These are phyloP conservation scores for Alca torda DNA, from an alignment of 2,797 vertebrate genomes.

Conservation along the genomic window DNA sequence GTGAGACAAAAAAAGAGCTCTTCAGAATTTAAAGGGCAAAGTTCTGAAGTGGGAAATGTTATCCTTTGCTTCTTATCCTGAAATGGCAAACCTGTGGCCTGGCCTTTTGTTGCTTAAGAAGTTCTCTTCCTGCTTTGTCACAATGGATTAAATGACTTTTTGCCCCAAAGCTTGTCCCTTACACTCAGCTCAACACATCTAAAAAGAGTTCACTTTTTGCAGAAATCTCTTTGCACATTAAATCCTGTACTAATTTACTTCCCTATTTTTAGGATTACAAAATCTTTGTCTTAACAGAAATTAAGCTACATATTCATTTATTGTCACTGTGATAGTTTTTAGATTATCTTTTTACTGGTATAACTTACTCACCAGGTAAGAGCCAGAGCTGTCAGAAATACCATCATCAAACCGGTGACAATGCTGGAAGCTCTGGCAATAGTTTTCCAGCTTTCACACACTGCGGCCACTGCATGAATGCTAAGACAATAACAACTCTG, in stretches of 20 bases:
- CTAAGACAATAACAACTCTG: neutral
- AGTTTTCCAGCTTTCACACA: neutral
- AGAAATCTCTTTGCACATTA: neutral
- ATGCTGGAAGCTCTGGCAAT: neutral
- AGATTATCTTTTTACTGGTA: neutral
- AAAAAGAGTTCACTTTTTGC: neutral
- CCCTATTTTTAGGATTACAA: neutral
- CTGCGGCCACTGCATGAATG: neutral
- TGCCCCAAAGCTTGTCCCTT: neutral
- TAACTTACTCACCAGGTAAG: neutral
- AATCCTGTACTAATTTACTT: neutral
- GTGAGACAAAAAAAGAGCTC: neutral
- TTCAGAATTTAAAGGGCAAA: constrained; percentile 23
- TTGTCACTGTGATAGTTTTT: neutral
- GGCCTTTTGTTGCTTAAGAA: constrained; percentile 21
- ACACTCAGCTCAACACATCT: neutral
- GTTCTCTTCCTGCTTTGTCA: constrained; percentile 5
- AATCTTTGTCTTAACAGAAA: neutral
- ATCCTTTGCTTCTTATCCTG: constrained; percentile 5
- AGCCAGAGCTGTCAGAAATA: neutral
- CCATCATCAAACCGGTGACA: neutral
- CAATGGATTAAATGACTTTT: constrained; percentile 2
- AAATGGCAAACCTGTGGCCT: constrained; percentile 41
- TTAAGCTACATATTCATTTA: neutral
- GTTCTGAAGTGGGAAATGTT: constrained; percentile 27